Percentiles rank a stretch among this genome's conserved stretches.
phyloP scores from a whole-genome alignment of 2,113 vertebrate species.

The Tragelaphus imberbis region DNA sequence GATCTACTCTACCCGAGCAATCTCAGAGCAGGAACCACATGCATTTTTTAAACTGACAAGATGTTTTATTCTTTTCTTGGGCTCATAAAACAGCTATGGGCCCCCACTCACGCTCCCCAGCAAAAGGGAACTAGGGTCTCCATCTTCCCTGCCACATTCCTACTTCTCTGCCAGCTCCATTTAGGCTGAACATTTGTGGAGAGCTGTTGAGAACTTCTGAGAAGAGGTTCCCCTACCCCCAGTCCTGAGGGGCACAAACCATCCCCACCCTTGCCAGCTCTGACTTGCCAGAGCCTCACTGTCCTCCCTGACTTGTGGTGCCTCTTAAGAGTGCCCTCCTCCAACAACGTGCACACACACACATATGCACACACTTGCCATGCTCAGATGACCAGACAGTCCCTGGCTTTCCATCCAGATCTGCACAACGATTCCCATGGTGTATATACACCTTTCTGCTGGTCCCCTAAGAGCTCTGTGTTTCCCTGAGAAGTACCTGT shows the following conservation, averaged over 20 bases:
- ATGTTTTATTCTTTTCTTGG: not conserved
- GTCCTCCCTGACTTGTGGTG: not conserved
- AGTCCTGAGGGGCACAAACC: not conserved
- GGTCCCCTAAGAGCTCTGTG: not conserved
- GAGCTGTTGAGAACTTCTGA: not conserved
- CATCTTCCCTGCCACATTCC: not conserved
- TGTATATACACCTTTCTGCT: not conserved
- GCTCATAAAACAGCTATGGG: not conserved
- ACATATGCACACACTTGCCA: not conserved
- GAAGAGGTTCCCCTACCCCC: not conserved
- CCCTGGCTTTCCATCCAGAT: not conserved
- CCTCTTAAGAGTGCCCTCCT: not conserved
- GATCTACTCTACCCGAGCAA: not conserved
- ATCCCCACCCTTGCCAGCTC: not conserved
- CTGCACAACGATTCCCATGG: not conserved
- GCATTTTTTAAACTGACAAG: not conserved
- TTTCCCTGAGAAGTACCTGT: not conserved
- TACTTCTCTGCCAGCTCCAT: not conserved
- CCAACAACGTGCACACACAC: not conserved
- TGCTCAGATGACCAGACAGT: not conserved
- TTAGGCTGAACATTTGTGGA: not conserved
- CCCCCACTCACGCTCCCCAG: rapidly evolving
- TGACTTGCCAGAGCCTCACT: not conserved
- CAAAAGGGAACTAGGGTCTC: not conserved
- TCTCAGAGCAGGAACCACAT: not conserved